These are phyloP conservation scores for Tauraco erythrolophus DNA, from an alignment of 2,113 vertebrate species.

Conservation along the genomic window DNA sequence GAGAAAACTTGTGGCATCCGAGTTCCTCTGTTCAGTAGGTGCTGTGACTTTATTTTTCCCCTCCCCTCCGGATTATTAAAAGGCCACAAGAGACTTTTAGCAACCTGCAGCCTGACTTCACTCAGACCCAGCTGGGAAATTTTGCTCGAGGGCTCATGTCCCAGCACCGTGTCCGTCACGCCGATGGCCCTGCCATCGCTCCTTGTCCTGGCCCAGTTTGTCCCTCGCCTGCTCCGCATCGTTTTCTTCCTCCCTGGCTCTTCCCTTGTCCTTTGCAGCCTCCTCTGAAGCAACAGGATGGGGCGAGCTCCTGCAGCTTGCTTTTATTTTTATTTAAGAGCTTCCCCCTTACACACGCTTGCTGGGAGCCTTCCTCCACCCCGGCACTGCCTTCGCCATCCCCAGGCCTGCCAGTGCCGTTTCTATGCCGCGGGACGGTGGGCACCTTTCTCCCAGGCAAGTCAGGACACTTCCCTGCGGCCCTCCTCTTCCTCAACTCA, in stretches of 20 bases:
- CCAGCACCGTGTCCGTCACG: accelerated
- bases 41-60: background rate
- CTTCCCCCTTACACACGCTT: background rate
- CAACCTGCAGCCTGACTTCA: background rate
- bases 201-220: background rate
- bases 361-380: background rate
- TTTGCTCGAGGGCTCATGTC: accelerated
- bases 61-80: background rate
- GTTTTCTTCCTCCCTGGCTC: background rate
- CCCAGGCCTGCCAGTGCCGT: background rate
- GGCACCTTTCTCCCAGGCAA: background rate
- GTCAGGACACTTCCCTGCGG: accelerated
- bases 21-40: background rate
- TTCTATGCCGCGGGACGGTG: accelerated
- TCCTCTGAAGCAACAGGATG: accelerated
- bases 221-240: background rate
- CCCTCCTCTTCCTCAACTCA: background rate
- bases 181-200: accelerated
- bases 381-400: accelerated
- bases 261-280: background rate
- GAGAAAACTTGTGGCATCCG: background rate
- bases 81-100: background rate
- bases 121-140: accelerated
- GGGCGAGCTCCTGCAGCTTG: background rate
- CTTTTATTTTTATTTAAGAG: background rate